Evolutionary conservation across 2,888 invertebrate species (phyloP).

Genomic region (Peribatodes rhomboidaria): DNA sequence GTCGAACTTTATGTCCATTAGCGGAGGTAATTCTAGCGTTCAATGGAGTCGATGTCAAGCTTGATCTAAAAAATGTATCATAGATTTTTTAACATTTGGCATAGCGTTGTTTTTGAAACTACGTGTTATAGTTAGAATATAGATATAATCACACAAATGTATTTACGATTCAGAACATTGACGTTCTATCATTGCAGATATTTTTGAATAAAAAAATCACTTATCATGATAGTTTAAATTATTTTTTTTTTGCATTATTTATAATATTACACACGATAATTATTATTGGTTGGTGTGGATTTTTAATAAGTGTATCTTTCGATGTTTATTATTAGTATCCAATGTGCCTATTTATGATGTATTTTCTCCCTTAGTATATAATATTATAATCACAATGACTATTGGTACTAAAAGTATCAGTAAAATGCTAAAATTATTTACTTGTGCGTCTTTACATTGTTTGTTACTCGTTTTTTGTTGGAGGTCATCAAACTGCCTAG

Average conservation of each 20-base stretch:
- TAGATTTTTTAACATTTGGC: slow-evolving; percentile 30
- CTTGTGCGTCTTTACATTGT: background rate
- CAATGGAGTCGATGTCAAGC: slow-evolving; percentile 27
- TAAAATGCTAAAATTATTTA: background rate
- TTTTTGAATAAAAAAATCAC: slow-evolving; percentile 24
- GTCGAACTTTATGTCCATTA: slow-evolving; percentile 44
- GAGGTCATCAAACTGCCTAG: background rate
- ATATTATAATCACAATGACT: background rate
- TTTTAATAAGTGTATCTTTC: slow-evolving; percentile 24
- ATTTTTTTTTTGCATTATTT: slow-evolving; percentile 22
- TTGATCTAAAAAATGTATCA: slow-evolving; percentile 25
- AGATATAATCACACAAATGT: slow-evolving; percentile 33
- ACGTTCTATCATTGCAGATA: slow-evolving; percentile 25
- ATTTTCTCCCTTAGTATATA: slow-evolving; percentile 8
- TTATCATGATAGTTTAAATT: slow-evolving; percentile 13
- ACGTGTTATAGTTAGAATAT: slow-evolving; percentile 38
- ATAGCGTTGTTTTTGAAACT: slow-evolving; percentile 44
- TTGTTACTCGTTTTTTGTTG: background rate
- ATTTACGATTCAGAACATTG: slow-evolving; percentile 29
- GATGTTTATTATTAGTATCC: slow-evolving; percentile 22
- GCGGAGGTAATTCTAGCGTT: slow-evolving; percentile 44
- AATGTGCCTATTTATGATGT: slow-evolving; percentile 33
- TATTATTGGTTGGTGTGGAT: background rate
- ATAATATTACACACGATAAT: background rate
- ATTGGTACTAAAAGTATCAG: slow-evolving; percentile 27